Conservation (phyloP, 2,888 invertebrate genomes). For the Heliconius cydno region DNA sequence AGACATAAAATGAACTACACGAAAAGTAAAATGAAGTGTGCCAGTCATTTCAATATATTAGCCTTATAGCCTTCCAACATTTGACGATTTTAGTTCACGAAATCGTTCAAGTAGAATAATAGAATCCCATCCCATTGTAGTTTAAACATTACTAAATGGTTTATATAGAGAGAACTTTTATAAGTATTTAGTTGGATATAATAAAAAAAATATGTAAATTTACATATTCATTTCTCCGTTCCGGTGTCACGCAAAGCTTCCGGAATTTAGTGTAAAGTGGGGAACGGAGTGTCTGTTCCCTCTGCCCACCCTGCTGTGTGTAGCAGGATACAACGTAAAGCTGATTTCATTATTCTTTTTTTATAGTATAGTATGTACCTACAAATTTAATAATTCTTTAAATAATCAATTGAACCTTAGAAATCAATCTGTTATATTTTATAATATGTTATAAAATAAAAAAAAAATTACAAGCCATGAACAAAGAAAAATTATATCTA, state of each 20-base stretch:
- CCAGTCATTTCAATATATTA: constrained; percentile 45
- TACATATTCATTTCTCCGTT: too few relatives aligned
- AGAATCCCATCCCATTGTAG: constrained; percentile 41
- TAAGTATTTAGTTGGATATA: background rate
- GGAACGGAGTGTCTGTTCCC: too few relatives aligned
- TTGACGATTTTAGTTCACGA: constrained; percentile 42
- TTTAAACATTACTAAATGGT: background rate
- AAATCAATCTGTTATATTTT: background rate
- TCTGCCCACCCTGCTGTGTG: too few relatives aligned
- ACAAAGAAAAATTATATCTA: background rate
- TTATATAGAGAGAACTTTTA: background rate
- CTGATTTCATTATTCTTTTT: too few relatives aligned
- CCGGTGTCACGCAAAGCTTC: too few relatives aligned
- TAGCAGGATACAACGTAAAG: too few relatives aligned
- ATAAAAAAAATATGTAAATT: too few relatives aligned
- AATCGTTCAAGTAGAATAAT: constrained; percentile 43
- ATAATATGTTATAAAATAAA: background rate
- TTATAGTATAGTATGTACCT: background rate
- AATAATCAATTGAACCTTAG: background rate
- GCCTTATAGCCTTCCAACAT: constrained; percentile 43
- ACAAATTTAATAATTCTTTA: background rate
- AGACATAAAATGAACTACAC: constrained; percentile 43
- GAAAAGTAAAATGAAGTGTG: constrained; percentile 41
- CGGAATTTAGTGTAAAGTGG: too few relatives aligned
- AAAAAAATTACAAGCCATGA: background rate